Percentiles rank a stretch among this genome's conserved stretches.
Evolutionary conservation across 1,140 invertebrate species (phyloP).

Genomic region (Drosophila repleta): DNA sequence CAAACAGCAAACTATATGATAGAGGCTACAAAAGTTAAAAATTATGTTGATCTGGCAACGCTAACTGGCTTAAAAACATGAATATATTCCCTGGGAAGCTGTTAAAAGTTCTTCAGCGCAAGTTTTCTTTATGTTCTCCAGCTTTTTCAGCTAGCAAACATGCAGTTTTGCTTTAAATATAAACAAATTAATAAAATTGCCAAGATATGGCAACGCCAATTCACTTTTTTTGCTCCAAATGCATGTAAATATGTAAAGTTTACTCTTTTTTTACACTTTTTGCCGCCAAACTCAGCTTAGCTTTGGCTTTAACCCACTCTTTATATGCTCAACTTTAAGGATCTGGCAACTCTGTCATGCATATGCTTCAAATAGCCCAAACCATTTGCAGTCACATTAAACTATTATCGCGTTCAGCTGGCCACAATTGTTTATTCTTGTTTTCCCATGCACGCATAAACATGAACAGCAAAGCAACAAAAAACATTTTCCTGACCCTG

Average conservation of each 20-base stretch:
- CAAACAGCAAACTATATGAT: no score
- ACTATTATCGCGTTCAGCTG: conserved; percentile 38
- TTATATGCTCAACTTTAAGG: not conserved
- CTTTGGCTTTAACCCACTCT: not conserved
- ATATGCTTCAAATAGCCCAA: conserved; percentile 6
- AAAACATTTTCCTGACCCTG: conserved; percentile 53
- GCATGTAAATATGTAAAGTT: no score
- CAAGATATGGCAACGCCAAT: not conserved
- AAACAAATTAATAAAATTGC: no score
- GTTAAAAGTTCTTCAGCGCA: no score
- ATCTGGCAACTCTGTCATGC: not conserved
- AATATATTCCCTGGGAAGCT: not conserved
- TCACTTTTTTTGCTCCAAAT: not conserved
- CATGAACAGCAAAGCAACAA: conserved; percentile 19
- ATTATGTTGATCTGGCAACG: not conserved
- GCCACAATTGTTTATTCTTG: conserved; percentile 29
- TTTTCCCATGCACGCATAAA: conserved; percentile 30
- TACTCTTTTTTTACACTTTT: no score
- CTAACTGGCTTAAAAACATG: not conserved
- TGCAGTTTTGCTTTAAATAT: not conserved
- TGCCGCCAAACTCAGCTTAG: not conserved
- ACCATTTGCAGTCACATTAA: conserved; percentile 19
- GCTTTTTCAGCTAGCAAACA: no score
- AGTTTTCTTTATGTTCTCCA: no score
- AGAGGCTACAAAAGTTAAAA: not conserved